Percentiles rank a stretch among this genome's conserved stretches.
phyloP scores from a whole-genome alignment of 2,888 invertebrate species.

The Plebejus anna region DNA sequence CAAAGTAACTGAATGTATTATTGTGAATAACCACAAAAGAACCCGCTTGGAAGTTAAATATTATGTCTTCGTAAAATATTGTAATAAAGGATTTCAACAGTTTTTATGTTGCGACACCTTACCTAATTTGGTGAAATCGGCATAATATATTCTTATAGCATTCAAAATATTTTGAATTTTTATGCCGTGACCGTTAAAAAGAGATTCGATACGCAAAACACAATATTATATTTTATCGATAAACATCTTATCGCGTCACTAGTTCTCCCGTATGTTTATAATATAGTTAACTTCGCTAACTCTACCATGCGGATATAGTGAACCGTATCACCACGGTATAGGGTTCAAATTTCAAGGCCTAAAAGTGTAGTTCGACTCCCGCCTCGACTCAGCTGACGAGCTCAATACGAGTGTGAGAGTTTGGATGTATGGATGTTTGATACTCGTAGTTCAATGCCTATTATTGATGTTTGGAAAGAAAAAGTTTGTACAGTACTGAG shows the following conservation, averaged over 20 bases:
- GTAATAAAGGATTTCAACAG: too few relatives aligned
- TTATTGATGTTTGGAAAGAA: too few relatives aligned
- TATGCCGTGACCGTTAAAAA: not conserved
- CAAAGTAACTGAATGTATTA: too few relatives aligned
- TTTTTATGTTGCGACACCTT: too few relatives aligned
- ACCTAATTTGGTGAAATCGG: too few relatives aligned
- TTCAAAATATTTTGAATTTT: not conserved
- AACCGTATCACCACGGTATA: constrained; percentile 32
- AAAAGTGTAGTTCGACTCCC: not conserved
- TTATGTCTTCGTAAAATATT: too few relatives aligned
- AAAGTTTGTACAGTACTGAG: too few relatives aligned
- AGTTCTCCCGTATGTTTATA: constrained; percentile 56
- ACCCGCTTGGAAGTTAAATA: too few relatives aligned
- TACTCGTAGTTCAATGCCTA: too few relatives aligned
- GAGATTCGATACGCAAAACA: not conserved
- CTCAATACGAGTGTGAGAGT: not conserved
- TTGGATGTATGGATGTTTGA: not conserved
- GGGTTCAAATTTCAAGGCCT: constrained; percentile 28
- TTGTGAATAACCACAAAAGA: too few relatives aligned
- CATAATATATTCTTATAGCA: not conserved
- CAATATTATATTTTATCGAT: constrained; percentile 13
- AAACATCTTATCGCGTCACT: constrained; percentile 44
- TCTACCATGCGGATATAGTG: constrained; percentile 38
- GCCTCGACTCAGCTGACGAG: constrained; percentile 30
- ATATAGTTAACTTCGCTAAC: constrained; percentile 50